A percentile compares a stretch with the other conserved stretches of the same genome.
Conservation (phyloP, 1,140 invertebrate genomes). For the Diabrotica virgifera region DNA sequence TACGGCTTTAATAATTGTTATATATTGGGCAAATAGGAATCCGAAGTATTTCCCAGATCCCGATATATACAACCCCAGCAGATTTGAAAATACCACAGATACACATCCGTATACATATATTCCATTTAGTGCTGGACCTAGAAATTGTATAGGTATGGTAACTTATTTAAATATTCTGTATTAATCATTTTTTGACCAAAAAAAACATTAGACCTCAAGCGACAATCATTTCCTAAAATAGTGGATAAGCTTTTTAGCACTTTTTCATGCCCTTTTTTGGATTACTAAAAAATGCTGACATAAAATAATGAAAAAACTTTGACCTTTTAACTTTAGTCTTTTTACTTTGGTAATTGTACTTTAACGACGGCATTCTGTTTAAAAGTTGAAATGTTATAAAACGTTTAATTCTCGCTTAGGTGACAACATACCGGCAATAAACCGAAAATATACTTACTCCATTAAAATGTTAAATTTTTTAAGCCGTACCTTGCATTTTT, state of each 20-base stretch:
- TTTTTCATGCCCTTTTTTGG: neutral
- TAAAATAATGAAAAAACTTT: neutral
- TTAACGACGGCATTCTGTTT: neutral
- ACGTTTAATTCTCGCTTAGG: neutral
- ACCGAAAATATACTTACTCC: no score
- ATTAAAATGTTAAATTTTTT: no score
- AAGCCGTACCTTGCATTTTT: no score
- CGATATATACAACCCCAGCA: constrained; percentile 70
- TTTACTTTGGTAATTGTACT: neutral
- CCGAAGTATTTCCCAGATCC: constrained; percentile 65
- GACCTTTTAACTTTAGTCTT: neutral
- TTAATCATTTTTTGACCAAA: neutral
- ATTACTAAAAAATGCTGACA: neutral
- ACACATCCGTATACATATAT: constrained; percentile 55
- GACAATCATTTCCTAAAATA: neutral
- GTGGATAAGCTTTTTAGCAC: neutral
- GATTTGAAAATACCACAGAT: constrained; percentile 62
- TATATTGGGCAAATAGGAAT: constrained; percentile 65
- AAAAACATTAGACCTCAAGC: neutral
- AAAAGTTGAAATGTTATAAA: neutral
- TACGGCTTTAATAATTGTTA: constrained; percentile 41
- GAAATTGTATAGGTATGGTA: constrained; percentile 64
- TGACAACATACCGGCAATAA: no score
- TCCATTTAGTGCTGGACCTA: constrained; percentile 66
- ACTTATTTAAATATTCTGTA: neutral